Conservation (phyloP, 2,888 invertebrate genomes). For the Lasioglossum oenotherae region DNA sequence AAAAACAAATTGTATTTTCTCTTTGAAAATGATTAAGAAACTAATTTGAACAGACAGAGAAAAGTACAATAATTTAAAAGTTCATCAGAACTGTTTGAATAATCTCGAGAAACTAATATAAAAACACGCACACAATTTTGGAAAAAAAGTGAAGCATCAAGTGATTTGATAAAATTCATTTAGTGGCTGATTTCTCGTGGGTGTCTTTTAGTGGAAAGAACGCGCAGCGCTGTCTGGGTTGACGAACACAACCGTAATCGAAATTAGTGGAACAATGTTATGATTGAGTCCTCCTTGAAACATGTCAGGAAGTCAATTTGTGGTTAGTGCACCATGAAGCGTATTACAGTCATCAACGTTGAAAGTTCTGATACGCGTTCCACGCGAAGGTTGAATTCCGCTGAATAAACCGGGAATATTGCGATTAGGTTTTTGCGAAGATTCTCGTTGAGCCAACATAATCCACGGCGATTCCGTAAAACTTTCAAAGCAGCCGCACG, state of each 20-base stretch:
- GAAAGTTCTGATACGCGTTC: slow-evolving; percentile 55
- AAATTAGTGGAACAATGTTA: slow-evolving; percentile 54
- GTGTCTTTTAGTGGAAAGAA: neutral
- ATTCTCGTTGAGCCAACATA: neutral
- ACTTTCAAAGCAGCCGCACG: neutral
- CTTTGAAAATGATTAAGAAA: too few relatives aligned
- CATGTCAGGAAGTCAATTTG: slow-evolving; percentile 60
- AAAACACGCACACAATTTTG: neutral
- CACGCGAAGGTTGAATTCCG: slow-evolving; percentile 47
- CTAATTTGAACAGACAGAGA: too few relatives aligned
- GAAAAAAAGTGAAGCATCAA: too few relatives aligned
- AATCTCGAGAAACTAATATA: too few relatives aligned
- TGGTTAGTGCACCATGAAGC: slow-evolving; percentile 56
- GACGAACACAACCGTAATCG: slow-evolving; percentile 27
- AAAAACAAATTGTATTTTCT: too few relatives aligned
- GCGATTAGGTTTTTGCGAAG: neutral
- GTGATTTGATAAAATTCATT: neutral
- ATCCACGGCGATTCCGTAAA: neutral
- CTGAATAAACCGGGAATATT: slow-evolving; percentile 25
- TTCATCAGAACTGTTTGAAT: too few relatives aligned
- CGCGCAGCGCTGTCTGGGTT: neutral
- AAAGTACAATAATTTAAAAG: too few relatives aligned
- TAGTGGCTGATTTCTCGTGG: neutral
- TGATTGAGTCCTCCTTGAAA: slow-evolving; percentile 54
- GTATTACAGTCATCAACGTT: slow-evolving; percentile 53